Evolutionary conservation across 2,113 vertebrate species (phyloP).

Genomic region (Seriola aureovittata): DNA sequence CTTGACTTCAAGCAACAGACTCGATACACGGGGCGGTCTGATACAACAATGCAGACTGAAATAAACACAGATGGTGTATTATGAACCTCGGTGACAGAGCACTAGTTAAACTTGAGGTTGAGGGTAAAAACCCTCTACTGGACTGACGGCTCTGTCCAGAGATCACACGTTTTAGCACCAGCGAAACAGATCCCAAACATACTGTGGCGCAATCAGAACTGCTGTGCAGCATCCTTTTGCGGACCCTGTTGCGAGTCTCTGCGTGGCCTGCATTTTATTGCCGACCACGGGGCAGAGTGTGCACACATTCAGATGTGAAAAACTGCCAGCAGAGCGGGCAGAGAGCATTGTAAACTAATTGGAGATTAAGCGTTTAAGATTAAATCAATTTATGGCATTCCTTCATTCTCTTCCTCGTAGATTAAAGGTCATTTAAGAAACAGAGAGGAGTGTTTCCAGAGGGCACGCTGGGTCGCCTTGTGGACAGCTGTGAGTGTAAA

Average conservation of each 20-base stretch:
- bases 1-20: slow-evolving; percentile 13
- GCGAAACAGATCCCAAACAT: slow-evolving; percentile 12
- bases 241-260: neutral
- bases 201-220: neutral
- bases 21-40: neutral
- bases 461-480: slow-evolving; percentile 8
- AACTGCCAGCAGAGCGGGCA: slow-evolving; percentile 2
- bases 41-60: neutral
- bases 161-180: slow-evolving; percentile 50
- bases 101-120: slow-evolving; percentile 4
- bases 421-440: slow-evolving; percentile 10
- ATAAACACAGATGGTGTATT: neutral
- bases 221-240: neutral
- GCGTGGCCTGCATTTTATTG: neutral
- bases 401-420: slow-evolving; percentile 33
- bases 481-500: slow-evolving; percentile 16
- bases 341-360: slow-evolving; percentile 16
- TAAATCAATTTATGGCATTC: slow-evolving; percentile 26
- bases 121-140: neutral
- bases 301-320: slow-evolving; percentile 12
- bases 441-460: slow-evolving; percentile 6
- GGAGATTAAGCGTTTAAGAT: slow-evolving; percentile 13
- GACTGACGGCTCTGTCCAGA: neutral
- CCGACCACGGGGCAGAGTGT: neutral
- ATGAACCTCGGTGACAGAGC: neutral